Evolutionary conservation across 2,113 vertebrate genomes (phyloP).

Genomic region (Poicephalus gulielmi): DNA sequence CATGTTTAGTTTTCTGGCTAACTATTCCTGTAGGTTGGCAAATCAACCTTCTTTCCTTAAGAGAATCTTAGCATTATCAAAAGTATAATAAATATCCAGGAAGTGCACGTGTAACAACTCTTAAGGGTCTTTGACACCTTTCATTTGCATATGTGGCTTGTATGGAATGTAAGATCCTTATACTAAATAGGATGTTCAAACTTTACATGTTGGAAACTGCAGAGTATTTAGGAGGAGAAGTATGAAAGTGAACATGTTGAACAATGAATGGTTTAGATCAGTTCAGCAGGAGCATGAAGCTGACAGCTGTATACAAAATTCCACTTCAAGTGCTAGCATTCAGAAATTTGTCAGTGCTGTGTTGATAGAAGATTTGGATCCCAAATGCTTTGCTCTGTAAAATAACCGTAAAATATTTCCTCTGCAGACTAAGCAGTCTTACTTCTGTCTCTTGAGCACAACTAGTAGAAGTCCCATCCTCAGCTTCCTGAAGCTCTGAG

Average conservation of each 20-base stretch:
- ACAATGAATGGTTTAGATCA: neutral
- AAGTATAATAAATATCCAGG: neutral
- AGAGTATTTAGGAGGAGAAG: neutral
- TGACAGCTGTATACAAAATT: neutral
- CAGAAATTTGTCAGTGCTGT: neutral
- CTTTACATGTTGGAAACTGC: neutral
- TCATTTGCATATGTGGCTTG: neutral
- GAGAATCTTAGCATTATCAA: neutral
- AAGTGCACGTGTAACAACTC: neutral
- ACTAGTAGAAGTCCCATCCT: neutral
- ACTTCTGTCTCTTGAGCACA: neutral
- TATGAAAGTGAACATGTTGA: neutral
- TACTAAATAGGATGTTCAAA: neutral
- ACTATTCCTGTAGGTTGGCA: neutral
- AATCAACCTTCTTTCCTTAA: neutral
- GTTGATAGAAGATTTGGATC: neutral
- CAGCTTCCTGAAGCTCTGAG: neutral
- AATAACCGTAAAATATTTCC: neutral
- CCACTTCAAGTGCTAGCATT: neutral
- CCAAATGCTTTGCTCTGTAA: neutral
- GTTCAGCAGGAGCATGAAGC: neutral
- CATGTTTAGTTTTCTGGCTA: neutral
- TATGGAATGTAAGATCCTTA: neutral
- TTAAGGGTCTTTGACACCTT: neutral
- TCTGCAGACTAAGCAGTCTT: neutral